These are phyloP conservation scores for Okapia johnstoni DNA, from an alignment of 2,113 vertebrate genomes.

Conservation along the genomic window DNA sequence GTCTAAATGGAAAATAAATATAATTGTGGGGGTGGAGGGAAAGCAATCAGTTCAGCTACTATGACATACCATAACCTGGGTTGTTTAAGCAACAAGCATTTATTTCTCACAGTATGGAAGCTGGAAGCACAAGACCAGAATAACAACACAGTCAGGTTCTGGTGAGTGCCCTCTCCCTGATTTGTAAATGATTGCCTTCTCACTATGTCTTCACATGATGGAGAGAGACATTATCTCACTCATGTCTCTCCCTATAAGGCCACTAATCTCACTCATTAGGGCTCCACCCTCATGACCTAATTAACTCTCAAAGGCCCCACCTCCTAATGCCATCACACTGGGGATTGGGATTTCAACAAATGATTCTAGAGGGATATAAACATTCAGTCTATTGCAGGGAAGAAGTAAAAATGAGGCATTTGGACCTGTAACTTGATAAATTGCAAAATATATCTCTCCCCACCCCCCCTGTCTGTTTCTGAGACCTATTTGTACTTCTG, in stretches of 20 bases:
- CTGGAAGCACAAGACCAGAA: background rate
- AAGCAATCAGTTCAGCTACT: background rate
- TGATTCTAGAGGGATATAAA: background rate
- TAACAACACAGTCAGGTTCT: background rate
- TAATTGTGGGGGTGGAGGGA: background rate
- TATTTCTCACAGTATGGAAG: background rate
- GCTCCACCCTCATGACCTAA: background rate
- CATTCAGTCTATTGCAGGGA: background rate
- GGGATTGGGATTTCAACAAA: background rate
- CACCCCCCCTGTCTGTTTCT: background rate
- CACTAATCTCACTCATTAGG: background rate
- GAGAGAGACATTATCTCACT: background rate
- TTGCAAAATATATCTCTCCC: background rate
- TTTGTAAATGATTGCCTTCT: background rate
- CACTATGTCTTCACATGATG: background rate
- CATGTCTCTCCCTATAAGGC: background rate
- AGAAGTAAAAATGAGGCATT: background rate
- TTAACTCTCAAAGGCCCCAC: background rate
- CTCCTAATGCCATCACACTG: background rate
- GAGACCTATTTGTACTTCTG: background rate
- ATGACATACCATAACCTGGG: background rate
- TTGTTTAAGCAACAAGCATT: background rate
- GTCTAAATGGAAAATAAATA: background rate
- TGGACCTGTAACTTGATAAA: background rate
- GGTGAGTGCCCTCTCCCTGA: background rate